Conservation (phyloP, 2,113 vertebrate genomes). For the Syngnathus scovelli region DNA sequence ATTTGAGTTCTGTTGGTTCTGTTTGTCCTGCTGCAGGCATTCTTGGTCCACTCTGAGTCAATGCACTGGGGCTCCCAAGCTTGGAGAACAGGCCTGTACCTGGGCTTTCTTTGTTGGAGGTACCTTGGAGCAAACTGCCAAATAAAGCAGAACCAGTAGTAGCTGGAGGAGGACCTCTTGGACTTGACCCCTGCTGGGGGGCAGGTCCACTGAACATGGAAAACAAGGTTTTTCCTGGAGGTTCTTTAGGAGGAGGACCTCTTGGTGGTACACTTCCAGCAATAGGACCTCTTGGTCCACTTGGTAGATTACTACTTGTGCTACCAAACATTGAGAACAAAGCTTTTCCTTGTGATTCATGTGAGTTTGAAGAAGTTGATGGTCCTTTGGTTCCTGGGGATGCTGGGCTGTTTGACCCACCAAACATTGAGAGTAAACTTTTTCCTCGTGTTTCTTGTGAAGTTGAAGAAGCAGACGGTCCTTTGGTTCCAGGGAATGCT, state of each 20-base stretch:
- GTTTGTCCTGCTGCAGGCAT: slow-evolving; percentile 22
- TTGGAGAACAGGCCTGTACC: slow-evolving; percentile 64
- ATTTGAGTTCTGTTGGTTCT: slow-evolving; percentile 30
- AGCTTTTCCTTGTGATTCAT: slow-evolving; percentile 60
- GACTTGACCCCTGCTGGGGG: slow-evolving; percentile 46
- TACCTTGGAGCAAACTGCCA: slow-evolving; percentile 63
- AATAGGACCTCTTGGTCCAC: slow-evolving; percentile 32
- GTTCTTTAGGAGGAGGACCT: slow-evolving; percentile 57
- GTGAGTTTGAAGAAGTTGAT: slow-evolving; percentile 25
- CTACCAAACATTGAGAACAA: slow-evolving; percentile 68
- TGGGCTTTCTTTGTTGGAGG: slow-evolving; percentile 59
- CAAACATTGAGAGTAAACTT: slow-evolving; percentile 66
- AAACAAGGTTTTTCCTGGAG: slow-evolving; percentile 65
- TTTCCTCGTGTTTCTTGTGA: slow-evolving; percentile 60
- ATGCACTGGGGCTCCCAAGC: slow-evolving; percentile 54
- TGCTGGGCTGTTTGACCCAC: slow-evolving; percentile 41
- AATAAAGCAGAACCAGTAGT: slow-evolving; percentile 62
- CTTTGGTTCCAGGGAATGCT: not conserved
- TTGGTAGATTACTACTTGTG: slow-evolving; percentile 42
- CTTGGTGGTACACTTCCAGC: slow-evolving; percentile 44
- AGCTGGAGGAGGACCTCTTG: slow-evolving; percentile 40
- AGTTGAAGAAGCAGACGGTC: slow-evolving; percentile 5
- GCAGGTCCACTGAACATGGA: slow-evolving; percentile 65
- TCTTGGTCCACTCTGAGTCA: slow-evolving; percentile 37
- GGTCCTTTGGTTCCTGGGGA: slow-evolving; percentile 39